Base-by-base conservation (phyloP, 2,888 invertebrate genomes). In the Eulithis testata region DNA sequence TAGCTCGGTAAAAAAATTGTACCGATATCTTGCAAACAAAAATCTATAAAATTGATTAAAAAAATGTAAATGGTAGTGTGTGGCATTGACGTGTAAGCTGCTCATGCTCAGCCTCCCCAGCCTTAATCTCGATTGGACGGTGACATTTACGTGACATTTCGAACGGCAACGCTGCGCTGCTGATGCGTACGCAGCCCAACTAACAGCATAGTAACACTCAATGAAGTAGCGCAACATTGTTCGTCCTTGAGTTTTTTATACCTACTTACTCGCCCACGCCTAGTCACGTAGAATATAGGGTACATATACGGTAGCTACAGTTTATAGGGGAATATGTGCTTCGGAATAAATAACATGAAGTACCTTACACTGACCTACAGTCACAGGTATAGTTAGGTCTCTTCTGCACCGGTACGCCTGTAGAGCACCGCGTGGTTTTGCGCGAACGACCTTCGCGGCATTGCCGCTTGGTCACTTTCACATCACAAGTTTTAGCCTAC, bases 111-210 rank as follows among this genome's bases (percentile, higher is more conserved):
- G 59, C 59, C 55, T 43, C 51, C 56, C 56, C 37, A 58, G 59
- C 59, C 55, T 43, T 49, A 66, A 68, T 69, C 63, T 50, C 51
- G 65, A 52, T 44, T 57, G 63, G 60, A 49, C 21, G 75, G 79
- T 89, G 88, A 85, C 87, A 88, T 89, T 89, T 89, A 78, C 78
- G 72, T 89, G 89, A 86, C 88, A 90, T 89, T 90, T 88, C 63
- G 73, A 79, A 72, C 73, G 69, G 14, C 14, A 6, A 14, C 21
- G 21, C 21, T 21, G 47, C 12, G 78, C 79, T 77, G 78, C 67
- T 67, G 70, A 69, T 79, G 77, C 75, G 79, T 77, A 74, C 53
- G 71, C 73, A 56, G 71, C 71, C 65, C 60, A 63, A 77, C 47
- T 49, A 45, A 54, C 44, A 60, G 55, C 63, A 53, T 63, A 64